Percentiles rank a stretch among this genome's conserved stretches.
These are phyloP conservation scores for Epizoanthus stellaris DNA, from an alignment of 92 coral and sea anemone species.

Conservation along the genomic window DNA sequence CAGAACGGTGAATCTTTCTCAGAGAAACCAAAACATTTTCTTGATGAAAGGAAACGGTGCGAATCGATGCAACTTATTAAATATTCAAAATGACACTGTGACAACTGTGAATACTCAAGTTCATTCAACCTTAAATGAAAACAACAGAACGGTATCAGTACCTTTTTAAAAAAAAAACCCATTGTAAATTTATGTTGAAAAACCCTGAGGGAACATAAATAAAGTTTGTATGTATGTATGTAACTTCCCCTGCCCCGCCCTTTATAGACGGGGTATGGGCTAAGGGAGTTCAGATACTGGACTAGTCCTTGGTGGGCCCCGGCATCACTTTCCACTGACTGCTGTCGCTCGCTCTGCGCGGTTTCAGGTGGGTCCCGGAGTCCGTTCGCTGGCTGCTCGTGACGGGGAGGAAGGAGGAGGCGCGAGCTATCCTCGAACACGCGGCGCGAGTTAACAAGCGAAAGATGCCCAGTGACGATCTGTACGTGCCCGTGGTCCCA, in stretches of 20 bases:
- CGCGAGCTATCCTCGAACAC: conserved; percentile 42
- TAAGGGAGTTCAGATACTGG: neutral
- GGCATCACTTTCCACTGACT: neutral
- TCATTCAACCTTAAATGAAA: neutral
- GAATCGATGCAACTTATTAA: no score
- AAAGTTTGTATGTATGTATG: no score
- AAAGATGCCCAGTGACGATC: conserved; percentile 61
- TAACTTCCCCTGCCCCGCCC: no score
- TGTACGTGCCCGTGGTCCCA: conserved; percentile 40
- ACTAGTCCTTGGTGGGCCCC: no score
- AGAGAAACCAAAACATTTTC: neutral
- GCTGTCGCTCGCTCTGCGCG: no score
- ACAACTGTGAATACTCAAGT: neutral
- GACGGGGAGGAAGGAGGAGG: conserved; percentile 55
- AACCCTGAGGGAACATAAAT: no score
- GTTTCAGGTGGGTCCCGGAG: conserved; percentile 58
- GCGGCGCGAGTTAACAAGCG: conserved; percentile 60
- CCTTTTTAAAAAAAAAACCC: no score
- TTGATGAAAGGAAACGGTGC: neutral
- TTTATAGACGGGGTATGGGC: no score
- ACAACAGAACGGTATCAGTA: neutral
- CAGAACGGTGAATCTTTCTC: neutral
- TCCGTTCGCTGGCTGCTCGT: conserved; percentile 70
- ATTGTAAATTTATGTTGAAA: no score
- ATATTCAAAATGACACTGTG: no score